Evolutionary conservation across 2,113 vertebrate species (phyloP).

Genomic region (Xyliphius kryptos): DNA sequence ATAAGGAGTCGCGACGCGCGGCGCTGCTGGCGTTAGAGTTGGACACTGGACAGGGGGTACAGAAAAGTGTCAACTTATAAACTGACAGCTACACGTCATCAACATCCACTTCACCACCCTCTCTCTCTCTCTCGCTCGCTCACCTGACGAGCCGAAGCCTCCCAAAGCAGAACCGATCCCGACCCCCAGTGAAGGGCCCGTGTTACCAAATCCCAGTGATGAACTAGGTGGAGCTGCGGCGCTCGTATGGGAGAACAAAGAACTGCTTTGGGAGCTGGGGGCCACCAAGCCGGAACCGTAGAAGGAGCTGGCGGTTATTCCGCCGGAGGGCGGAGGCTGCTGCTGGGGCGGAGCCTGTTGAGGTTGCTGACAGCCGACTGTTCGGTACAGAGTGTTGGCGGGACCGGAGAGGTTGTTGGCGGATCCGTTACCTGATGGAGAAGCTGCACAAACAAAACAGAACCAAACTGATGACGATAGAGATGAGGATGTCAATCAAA

Average conservation of each 20-base stretch:
- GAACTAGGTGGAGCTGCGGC: too few species aligned
- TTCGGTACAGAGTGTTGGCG: conserved; percentile 87
- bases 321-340: conserved; percentile 74
- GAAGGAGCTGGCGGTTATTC: conserved; percentile 78
- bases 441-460: conserved; percentile 57
- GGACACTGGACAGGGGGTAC: conserved; percentile 66
- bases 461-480: background rate
- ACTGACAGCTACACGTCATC: too few species aligned
- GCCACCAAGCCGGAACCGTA: background rate
- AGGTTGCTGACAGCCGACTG: conserved; percentile 71
- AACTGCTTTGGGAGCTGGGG: background rate
- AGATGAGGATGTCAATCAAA: background rate
- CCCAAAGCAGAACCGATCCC: too few species aligned
- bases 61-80: too few species aligned
- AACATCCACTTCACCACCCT: too few species aligned
- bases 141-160: too few species aligned
- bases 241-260: too few species aligned
- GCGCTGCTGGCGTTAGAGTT: conserved; percentile 88
- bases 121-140: too few species aligned
- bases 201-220: too few species aligned
- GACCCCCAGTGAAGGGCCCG: too few species aligned
- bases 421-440: conserved; percentile 84
- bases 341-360: conserved; percentile 54
- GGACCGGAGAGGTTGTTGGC: conserved; percentile 84
- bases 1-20: conserved; percentile 92